Conservation (phyloP, 2,797 vertebrate species). For the Anabacerthia variegaticeps region DNA sequence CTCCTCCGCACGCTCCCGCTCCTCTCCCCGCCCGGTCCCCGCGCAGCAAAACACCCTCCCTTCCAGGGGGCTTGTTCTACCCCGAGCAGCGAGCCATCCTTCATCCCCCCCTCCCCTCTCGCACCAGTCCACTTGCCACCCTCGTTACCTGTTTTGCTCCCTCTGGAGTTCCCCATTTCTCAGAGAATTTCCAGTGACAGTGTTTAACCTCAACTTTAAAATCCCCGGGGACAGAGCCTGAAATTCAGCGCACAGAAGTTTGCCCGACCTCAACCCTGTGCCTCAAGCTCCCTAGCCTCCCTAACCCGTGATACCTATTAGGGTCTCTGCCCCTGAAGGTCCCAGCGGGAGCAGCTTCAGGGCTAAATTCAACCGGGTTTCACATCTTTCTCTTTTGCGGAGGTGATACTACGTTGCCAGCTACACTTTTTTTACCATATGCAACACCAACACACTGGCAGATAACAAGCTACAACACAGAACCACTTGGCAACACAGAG, state of each 20-base stretch:
- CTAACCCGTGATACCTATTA: neutral
- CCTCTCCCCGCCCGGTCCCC: neutral
- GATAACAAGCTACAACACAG: conserved; percentile 67
- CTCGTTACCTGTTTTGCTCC: neutral
- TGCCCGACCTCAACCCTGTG: neutral
- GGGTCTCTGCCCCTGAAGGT: neutral
- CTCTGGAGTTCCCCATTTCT: neutral
- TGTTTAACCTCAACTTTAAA: neutral
- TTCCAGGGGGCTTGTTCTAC: neutral
- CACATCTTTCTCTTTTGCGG: conserved; percentile 39
- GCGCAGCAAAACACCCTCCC: neutral
- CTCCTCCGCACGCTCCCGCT: neutral
- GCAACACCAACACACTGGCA: conserved; percentile 62
- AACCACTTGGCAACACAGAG: conserved; percentile 57
- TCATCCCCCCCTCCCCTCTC: neutral
- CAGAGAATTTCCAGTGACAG: neutral
- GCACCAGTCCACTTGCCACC: neutral
- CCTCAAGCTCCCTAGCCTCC: neutral
- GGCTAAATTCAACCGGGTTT: conserved; percentile 15
- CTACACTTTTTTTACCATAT: conserved; percentile 61
- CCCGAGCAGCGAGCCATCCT: neutral
- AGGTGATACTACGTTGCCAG: conserved; percentile 63
- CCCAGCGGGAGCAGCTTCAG: neutral
- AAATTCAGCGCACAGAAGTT: neutral
- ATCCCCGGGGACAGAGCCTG: neutral